A percentile compares a stretch with the other conserved stretches of the same genome.
Evolutionary conservation across 2,113 vertebrate genomes (phyloP).

Genomic region (Hemiprocne comata): DNA sequence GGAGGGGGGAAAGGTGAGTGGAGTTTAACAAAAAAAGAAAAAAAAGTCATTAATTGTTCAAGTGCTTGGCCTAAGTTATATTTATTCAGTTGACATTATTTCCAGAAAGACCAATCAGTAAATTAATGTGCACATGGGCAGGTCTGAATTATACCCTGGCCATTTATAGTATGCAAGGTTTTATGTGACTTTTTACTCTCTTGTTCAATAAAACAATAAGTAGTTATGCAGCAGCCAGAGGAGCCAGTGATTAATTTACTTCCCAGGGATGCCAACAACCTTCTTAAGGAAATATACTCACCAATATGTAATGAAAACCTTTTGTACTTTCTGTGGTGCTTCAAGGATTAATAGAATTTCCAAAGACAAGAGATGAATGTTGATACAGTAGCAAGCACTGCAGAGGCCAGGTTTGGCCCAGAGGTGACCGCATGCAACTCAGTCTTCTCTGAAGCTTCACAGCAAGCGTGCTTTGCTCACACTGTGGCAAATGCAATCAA

Average conservation of each 20-base stretch:
- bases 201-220: conserved; percentile 79
- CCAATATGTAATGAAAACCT: conserved; percentile 62
- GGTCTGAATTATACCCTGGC: conserved; percentile 68
- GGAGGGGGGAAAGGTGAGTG: neutral
- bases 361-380: conserved; percentile 38
- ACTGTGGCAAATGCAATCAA: neutral
- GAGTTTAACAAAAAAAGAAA: conserved; percentile 71
- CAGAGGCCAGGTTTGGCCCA: neutral
- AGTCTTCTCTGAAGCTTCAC: neutral
- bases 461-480: neutral
- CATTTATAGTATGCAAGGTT: conserved; percentile 71
- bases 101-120: conserved; percentile 63
- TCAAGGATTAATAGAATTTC: conserved; percentile 63
- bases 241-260: conserved; percentile 68
- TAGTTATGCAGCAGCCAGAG: conserved; percentile 75
- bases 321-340: conserved; percentile 64
- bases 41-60: conserved; percentile 65
- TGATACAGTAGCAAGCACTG: neutral
- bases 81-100: conserved; percentile 66
- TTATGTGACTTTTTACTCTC: conserved; percentile 77
- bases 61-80: conserved; percentile 58
- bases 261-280: conserved; percentile 63
- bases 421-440: neutral
- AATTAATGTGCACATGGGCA: conserved; percentile 73
- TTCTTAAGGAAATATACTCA: conserved; percentile 74